Conservation (phyloP, 2,888 invertebrate genomes). For the Caenorhabditis becei region DNA sequence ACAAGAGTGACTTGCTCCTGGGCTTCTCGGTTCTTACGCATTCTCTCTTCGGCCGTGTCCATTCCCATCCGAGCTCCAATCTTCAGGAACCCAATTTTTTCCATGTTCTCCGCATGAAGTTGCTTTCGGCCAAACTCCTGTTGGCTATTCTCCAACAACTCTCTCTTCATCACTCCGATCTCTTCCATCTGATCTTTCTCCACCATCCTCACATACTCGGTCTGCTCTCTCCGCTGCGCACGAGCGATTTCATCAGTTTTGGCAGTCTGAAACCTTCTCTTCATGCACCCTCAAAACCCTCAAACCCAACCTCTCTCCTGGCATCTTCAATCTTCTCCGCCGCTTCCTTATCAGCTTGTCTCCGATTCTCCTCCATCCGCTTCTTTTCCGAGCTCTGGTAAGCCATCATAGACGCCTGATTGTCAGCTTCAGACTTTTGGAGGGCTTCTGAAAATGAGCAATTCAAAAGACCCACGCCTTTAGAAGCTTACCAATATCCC, state of each 20-base stretch:
- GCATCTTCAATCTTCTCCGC: conserved; percentile 1
- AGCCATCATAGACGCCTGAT: neutral
- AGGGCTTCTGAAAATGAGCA: neutral
- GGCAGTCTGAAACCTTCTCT: neutral
- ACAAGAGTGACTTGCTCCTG: neutral
- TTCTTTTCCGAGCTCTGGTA: neutral
- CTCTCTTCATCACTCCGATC: neutral
- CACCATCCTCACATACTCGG: neutral
- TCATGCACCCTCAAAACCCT: no score
- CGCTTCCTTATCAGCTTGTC: neutral
- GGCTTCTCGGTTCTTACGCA: neutral
- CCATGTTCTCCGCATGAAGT: neutral
- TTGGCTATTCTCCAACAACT: neutral
- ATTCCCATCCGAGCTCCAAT: neutral
- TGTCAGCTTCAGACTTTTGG: neutral
- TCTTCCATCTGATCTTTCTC: neutral
- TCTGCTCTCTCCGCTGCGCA: neutral
- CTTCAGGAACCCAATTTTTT: neutral
- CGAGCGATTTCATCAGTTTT: neutral
- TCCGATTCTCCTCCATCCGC: neutral
- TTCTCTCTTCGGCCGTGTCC: neutral
- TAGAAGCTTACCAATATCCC: neutral
- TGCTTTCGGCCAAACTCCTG: neutral
- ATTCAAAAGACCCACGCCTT: no score
- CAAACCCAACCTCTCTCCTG: neutral